Evolutionary conservation across 53 echinoderm and acorn worm genomes (phyloP), one percentile per base, ranked within the genome.

Genomic region (Apostichopus leukothele): DNA sequence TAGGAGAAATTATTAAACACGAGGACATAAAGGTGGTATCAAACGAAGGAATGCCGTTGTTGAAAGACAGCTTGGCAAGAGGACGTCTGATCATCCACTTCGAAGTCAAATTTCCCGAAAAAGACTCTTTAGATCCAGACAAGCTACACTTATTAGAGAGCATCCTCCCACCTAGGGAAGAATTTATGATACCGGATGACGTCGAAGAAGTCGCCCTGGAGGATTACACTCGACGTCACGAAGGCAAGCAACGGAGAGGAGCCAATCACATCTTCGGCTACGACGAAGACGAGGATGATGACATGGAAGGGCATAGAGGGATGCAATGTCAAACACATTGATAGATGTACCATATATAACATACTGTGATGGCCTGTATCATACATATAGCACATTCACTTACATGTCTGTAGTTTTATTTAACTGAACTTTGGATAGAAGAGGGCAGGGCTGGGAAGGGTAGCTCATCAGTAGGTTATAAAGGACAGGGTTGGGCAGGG

Each of bases 81-180:
- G 99, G 99, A 14, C 94, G 96, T 57, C 90, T 99, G 18, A 94
- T 99, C 85, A 86, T 99, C 79, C 96, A 93, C n/a, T 99, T 99
- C 75, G 79, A 83, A 8, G 91, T 99, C 59, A 94, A 93, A 60
- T 99, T 99, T 86, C 99, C 99, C 6, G 93, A 93, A 20, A 4
- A 84, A 0, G 67, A 88, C 66, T 89, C 90, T 27, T 76, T 94
- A 13, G 18, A 85, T 7, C 53, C 23, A 12, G 89, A 91, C 1
- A 88, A 93, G 89, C 71, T 98, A 18, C 59, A 63, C 8, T 52
- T 92, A 52, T 90, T 99, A 7, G 99, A 99, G 74, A 67, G 53
- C 5, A 84, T 96, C 60, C 91, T 96, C 5, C 99, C 96, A 1
- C 81, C 88, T 1, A 90, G 94, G 1, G 90, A 93, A 80, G 94